Evolutionary conservation across 1,140 invertebrate genomes (phyloP).

Genomic region (Drosophila oshimai): DNA sequence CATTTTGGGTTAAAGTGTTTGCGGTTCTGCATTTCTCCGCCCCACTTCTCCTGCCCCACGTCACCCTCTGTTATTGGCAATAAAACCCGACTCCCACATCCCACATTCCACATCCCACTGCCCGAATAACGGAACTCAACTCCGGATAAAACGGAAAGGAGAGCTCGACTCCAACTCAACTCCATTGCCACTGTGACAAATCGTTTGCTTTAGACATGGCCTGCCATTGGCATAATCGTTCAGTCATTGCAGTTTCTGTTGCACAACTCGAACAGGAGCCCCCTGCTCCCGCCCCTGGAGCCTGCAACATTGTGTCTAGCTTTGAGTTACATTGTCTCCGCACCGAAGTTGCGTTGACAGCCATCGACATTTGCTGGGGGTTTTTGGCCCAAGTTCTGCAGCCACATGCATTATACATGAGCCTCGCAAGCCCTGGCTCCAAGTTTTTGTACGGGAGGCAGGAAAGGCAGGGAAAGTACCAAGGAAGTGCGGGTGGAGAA

Average conservation of each 20-base stretch:
- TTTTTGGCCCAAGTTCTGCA: conserved; percentile 42
- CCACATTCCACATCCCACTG: background rate
- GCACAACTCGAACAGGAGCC: conserved; percentile 26
- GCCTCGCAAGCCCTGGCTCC: background rate
- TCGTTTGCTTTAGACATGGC: conserved; percentile 73
- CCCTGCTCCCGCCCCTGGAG: conserved; percentile 13
- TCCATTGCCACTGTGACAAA: conserved; percentile 67
- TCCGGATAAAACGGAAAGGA: no score
- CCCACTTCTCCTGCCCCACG: background rate
- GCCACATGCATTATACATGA: conserved; percentile 67
- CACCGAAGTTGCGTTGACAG: conserved; percentile 75
- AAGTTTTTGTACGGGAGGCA: background rate
- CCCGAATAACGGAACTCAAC: conserved; percentile 10
- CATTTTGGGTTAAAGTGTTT: conserved; percentile 57
- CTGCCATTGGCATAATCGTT: conserved; percentile 75
- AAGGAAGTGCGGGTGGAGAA: background rate
- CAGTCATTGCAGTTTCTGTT: conserved; percentile 71
- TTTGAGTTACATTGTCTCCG: conserved; percentile 75
- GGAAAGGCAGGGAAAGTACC: background rate
- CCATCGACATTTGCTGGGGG: conserved; percentile 46
- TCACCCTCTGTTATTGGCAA: conserved; percentile 26
- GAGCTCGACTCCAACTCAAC: conserved; percentile 13
- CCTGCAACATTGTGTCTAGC: conserved; percentile 63
- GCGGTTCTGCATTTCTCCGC: conserved; percentile 47
- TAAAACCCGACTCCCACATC: conserved; percentile 51